Evolutionary conservation across 1,140 invertebrate genomes (phyloP), one percentile per base, ranked within the genome.

Genomic region (Drusus annulatus): DNA sequence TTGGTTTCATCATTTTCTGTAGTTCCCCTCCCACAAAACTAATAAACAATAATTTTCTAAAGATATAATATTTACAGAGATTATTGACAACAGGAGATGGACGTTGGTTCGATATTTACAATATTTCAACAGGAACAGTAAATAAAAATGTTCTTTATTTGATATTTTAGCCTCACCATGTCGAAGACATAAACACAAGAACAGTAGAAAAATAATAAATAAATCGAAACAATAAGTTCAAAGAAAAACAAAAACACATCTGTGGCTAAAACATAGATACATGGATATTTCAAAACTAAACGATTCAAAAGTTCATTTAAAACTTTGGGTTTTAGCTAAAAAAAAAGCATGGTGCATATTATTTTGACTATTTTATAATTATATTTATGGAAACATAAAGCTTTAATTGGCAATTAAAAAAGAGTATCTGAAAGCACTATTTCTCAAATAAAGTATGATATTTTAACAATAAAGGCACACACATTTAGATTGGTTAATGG

Each of bases 61-160:
- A 23, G 31, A 15, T 68, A 31, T n/a, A 80, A 23, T 36, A 56
- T 75, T 75, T 60, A 79, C 68, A 68, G 71, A 80, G 79, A 76
- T 76, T 80, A 76, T 80, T 80, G 73, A 80, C 79, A 65, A 68
- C 56, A 28, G 25, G 10, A 50, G n/a, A 25, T 15, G 17, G 56
- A 79, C 28, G 56, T 45, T 45, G 10, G n/a, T 50, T 13, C 58
- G 58, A 69, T 58, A 58, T 74, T 13, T 71, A 71, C 68, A 68
- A 68, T 17, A 71, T 71, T 71, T 51, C 68, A 71, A 52, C 45
- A 71, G 45, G 68, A 71, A 71, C 68, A 50, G 68, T 71, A 71
- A 71, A 21, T 15, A 52, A 71, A 51, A 68, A 23, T 76, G 76
- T 25, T 69, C 23, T 31, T 50, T 60, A 17, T 60, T 50, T 19